phyloP scores from a whole-genome alignment of 2,113 vertebrate genomes.

The Thalassoma bifasciatum region DNA sequence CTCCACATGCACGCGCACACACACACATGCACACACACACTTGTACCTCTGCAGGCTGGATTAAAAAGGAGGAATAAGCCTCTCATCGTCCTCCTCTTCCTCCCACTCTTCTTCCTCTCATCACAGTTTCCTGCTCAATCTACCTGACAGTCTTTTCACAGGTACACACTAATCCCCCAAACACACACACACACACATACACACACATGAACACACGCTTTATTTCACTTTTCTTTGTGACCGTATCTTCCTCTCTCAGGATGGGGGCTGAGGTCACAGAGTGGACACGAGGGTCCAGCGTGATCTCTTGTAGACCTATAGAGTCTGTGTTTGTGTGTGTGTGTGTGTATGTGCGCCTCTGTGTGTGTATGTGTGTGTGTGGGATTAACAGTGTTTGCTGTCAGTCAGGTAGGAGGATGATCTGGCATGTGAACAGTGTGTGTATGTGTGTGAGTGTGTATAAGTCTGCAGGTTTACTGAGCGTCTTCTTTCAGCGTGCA shows the following conservation, averaged over 20 bases:
- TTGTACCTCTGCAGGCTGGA: constrained; percentile 19
- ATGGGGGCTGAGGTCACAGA: constrained; percentile 1
- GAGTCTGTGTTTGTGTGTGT: background rate
- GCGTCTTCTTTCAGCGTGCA: too few relatives aligned
- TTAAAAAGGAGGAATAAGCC: constrained; percentile 31
- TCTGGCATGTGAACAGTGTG: background rate
- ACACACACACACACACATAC: too few relatives aligned
- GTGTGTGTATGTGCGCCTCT: background rate
- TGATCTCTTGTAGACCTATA: background rate
- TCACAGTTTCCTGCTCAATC: constrained; percentile 30
- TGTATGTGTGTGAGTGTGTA: too few relatives aligned
- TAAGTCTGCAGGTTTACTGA: background rate
- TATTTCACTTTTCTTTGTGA: background rate
- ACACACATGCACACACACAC: background rate
- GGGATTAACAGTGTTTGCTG: constrained; percentile 12
- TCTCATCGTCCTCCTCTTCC: constrained; percentile 13
- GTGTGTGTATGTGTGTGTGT: background rate
- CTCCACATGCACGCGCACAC: constrained; percentile 1
- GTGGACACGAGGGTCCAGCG: background rate
- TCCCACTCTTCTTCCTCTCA: constrained; percentile 15
- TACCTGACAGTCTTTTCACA: constrained; percentile 38
- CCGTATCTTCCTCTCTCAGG: background rate
- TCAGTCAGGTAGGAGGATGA: constrained; percentile 21
- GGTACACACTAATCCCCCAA: constrained; percentile 29
- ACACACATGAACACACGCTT: background rate